Evolutionary conservation across 2,797 vertebrate species (phyloP), one percentile per base, ranked within the genome.

Genomic region (Anguilla megastoma): DNA sequence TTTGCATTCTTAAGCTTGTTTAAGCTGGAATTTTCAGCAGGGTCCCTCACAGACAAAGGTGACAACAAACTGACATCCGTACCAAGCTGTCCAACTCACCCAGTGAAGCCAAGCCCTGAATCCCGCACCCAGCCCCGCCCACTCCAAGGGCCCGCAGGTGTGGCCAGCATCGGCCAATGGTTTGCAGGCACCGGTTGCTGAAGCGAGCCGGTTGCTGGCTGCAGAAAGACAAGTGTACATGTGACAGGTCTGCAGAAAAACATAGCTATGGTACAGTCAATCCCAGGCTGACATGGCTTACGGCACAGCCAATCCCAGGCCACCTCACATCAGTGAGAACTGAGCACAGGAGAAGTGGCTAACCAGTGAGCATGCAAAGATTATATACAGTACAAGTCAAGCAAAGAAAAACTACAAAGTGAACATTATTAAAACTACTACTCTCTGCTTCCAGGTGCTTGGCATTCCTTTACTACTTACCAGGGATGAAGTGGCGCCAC

Each of bases 131-230:
- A 1, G 98, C 98, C 0, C 98, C 99, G 0, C 99, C 99, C 1
- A 99, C 96, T 21, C 99, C 99, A 41, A 99, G 96, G 0, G 98
- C 99, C 69, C 98, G 95, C 79, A 99, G 96, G 93, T 99, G 98
- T 0, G 99, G 99, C 98, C 98, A 99, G 90, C 99, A 99, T 87
- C 99, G 95, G 36, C 99, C 99, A 27, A 99, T 99, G 88, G 99
- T 99, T 96, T 99, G 99, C 90, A 99, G 96, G 91, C 98, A 99
- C 89, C 98, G 96, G 95, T 99, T 99, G 95, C 98, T 99, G 94
- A 99, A 99, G 85, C 98, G 97, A 0, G 97, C 98, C 0, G 98
- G 98, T 93, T 99, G 99, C 95, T 99, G 98, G 93, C 99, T 99
- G 93, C 54, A 88, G 89, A 88, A 58, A 86, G 54, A 71, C n/a